phyloP scores from a whole-genome alignment of 1,140 invertebrate species.

The Nasonia longicornis region DNA sequence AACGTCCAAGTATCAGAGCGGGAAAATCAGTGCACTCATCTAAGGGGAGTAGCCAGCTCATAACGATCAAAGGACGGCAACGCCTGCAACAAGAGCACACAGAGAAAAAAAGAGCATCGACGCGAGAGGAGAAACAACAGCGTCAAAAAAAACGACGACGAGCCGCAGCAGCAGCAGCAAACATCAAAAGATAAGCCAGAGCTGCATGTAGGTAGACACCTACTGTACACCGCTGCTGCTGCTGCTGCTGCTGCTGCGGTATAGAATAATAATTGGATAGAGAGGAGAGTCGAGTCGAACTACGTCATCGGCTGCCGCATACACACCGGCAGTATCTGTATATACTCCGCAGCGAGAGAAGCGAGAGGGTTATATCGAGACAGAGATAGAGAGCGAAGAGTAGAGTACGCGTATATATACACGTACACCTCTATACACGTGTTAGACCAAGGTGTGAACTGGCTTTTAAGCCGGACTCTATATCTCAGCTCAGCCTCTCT shows the following conservation, averaged over 20 bases:
- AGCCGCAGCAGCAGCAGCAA: neutral
- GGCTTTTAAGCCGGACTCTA: constrained; percentile 59
- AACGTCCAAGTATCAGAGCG: constrained; percentile 28
- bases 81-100: constrained; percentile 33
- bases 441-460: constrained; percentile 64
- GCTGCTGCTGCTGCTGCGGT: neutral
- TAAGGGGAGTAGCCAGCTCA: constrained; percentile 42
- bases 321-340: constrained; percentile 3
- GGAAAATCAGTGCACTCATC: constrained; percentile 46
- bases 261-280: constrained; percentile 41
- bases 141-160: constrained; percentile 14
- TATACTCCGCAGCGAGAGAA: neutral
- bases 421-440: constrained; percentile 12
- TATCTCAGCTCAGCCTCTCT: constrained; percentile 14
- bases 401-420: neutral
- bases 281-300: constrained; percentile 11
- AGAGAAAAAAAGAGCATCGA: neutral
- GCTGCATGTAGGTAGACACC: neutral
- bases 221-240: neutral
- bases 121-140: constrained; percentile 36
- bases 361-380: neutral
- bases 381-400: neutral
- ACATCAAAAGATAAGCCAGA: constrained; percentile 35
- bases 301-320: constrained; percentile 10
- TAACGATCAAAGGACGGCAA: constrained; percentile 45